Base-by-base conservation (phyloP, 1,140 invertebrate species). In the Drosophila serrata region DNA sequence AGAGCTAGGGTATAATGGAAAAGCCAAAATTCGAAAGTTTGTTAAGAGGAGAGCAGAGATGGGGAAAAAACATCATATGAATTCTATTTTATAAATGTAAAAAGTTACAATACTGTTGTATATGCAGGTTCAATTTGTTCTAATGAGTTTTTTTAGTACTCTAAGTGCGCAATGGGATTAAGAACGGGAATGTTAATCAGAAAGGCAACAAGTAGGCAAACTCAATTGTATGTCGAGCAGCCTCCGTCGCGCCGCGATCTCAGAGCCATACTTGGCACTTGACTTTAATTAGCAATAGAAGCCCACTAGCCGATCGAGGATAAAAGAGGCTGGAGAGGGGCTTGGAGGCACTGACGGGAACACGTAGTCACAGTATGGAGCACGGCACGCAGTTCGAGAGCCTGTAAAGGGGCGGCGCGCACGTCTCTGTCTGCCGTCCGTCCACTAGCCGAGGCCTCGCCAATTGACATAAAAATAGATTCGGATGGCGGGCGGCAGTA, bases 381-480 rank as follows among this genome's bases (percentile, higher is more conserved):
- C 43, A 24, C 15, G 35, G 56, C 33, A 27, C 29, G 48, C 22
- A 56, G 48, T 24, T 35, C 12, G 29, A 49, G 29, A 74, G 53
- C 64, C 73, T 73, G 79, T 75, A 75, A 77, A 72, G 86, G 65
- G 75, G 65, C 82, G 82, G 62, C 29, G 27, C 24, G 58, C 12
- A 17, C 39, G 29, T 13, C 39, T 33, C 22, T 19, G 39, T 24
- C 42, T 17, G 42, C 65, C 43, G 63, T 67, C 15, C 39, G 69
- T 60, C 29, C 27, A 39, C 39, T 33, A 11, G 9, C 37, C 46
- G 37, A 40, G 77, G 81, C 81, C 81, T 84, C 77, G 81, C 53
- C 65, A 86, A 86, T 86, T 87, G 82, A 56, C 70, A 73, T 68
- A 79, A 68, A 87, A 87, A 87, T 86, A 86, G 67, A 87, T 73